These are phyloP conservation scores for Prunella fulvescens DNA, from an alignment of 2,113 vertebrate species.

Conservation along the genomic window DNA sequence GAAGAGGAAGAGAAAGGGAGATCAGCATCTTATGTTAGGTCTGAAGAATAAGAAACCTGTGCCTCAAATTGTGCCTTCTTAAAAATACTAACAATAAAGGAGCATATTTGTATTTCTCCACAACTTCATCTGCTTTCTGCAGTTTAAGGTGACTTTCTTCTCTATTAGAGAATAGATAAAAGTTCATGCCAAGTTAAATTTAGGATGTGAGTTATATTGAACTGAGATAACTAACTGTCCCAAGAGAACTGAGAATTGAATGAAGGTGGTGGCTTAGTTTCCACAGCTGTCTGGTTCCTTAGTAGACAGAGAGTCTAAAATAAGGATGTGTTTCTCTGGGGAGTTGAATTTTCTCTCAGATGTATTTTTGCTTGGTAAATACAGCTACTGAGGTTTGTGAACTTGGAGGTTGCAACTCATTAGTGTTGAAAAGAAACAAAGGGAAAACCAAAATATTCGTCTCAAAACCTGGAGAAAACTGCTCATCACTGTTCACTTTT, in stretches of 20 bases:
- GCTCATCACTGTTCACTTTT: neutral
- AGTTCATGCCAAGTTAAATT: neutral
- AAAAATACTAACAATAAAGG: neutral
- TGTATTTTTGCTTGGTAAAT: conserved; percentile 9
- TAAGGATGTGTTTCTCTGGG: neutral
- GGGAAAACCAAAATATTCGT: neutral
- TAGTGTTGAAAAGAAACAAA: neutral
- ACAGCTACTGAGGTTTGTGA: neutral
- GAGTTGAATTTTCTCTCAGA: neutral
- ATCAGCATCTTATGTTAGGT: neutral
- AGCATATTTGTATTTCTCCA: neutral
- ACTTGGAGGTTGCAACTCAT: neutral
- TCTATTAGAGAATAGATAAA: neutral
- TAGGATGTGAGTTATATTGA: neutral
- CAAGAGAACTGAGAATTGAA: neutral
- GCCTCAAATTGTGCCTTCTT: neutral
- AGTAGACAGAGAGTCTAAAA: neutral
- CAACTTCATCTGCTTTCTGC: neutral
- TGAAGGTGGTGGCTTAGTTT: conserved; percentile 14
- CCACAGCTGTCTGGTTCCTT: neutral
- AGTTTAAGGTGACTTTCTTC: neutral
- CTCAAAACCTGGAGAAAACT: neutral
- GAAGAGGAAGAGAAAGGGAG: neutral
- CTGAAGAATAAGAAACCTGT: neutral
- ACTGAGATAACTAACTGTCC: neutral